A percentile compares a stretch with the other conserved stretches of the same genome.
Conservation (phyloP, 2,797 vertebrate species). For the Lacerta bilineata region DNA sequence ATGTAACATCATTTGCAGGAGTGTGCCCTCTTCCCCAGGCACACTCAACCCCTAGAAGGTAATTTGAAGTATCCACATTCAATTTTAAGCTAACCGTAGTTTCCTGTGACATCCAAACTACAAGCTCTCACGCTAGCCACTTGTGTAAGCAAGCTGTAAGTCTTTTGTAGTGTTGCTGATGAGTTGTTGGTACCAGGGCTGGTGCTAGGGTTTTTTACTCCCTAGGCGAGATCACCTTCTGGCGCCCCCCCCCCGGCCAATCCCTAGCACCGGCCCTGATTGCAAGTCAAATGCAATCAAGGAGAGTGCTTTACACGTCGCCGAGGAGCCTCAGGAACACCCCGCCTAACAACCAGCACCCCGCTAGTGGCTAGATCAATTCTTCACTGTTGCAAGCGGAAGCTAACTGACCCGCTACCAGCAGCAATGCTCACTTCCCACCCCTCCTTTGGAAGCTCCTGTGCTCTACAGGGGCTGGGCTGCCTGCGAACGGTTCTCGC, state of each 20-base stretch:
- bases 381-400: conserved; percentile 24
- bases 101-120: not conserved
- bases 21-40: not conserved
- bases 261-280: conserved; percentile 22
- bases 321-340: conserved; percentile 56
- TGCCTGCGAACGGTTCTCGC: conserved; percentile 20
- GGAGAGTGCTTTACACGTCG: conserved; percentile 62
- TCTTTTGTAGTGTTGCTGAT: not conserved
- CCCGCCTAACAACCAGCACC: conserved; percentile 52
- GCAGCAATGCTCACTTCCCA: conserved; percentile 10
- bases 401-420: not conserved
- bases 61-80: not conserved
- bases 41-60: not conserved
- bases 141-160: not conserved
- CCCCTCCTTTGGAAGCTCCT: conserved; percentile 53
- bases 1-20: not conserved
- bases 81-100: too few relatives aligned
- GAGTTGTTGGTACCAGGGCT: not conserved
- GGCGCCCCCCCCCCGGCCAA: too few relatives aligned
- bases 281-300: conserved; percentile 66
- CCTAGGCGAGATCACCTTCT: too few relatives aligned
- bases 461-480: conserved; percentile 19
- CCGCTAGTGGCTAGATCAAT: conserved; percentile 27
- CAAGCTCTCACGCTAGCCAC: not conserved
- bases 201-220: too few relatives aligned